phyloP scores from a whole-genome alignment of 2,797 vertebrate species.

The Bovichtus variegatus region DNA sequence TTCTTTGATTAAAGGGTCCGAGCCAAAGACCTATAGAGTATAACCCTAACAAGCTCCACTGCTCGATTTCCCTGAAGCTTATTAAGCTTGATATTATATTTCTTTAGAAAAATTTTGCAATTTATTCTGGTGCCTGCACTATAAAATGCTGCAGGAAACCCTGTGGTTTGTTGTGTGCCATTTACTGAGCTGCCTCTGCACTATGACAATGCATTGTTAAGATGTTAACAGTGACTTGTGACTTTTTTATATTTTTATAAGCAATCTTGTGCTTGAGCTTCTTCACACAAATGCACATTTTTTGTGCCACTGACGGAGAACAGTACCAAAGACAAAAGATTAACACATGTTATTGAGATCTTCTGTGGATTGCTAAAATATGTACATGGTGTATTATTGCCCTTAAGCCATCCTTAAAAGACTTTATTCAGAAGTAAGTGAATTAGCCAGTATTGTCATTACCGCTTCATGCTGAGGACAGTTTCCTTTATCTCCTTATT shows the following conservation, averaged over 20 bases:
- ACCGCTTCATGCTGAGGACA: neutral
- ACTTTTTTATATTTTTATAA: neutral
- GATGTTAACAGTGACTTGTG: neutral
- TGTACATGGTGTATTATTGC: neutral
- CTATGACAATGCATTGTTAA: neutral
- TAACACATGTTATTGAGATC: neutral
- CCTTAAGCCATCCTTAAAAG: neutral
- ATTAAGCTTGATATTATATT: neutral
- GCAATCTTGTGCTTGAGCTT: neutral
- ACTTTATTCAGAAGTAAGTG: neutral
- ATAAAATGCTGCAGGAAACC: neutral
- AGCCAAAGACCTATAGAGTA: no score
- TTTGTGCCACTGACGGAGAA: neutral
- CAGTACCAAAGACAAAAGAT: neutral
- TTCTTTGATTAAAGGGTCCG: no score
- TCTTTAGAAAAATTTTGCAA: neutral
- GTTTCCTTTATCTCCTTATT: neutral
- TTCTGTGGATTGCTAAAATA: neutral
- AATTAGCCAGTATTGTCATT: neutral
- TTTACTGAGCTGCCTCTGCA: neutral
- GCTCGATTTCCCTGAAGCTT: neutral
- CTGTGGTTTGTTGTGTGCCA: neutral
- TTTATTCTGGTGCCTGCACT: neutral
- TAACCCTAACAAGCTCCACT: no score
- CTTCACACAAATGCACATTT: no score